Conservation (phyloP, 2,888 invertebrate species). For the Leptopilina drosophilae region DNA sequence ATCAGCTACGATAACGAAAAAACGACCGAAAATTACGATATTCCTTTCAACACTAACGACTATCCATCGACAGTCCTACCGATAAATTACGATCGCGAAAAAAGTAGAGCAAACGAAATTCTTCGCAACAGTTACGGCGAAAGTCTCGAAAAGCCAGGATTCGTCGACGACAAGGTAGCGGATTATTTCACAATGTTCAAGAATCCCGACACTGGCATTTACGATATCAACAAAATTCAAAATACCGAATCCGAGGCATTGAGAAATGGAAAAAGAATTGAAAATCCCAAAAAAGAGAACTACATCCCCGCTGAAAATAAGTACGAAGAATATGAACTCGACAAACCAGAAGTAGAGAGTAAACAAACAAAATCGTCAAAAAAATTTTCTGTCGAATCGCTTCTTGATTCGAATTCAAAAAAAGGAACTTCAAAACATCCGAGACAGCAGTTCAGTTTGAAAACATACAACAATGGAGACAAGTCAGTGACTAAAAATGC, state of each 20-base stretch:
- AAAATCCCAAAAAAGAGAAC: conserved; percentile 49
- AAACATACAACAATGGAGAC: neutral
- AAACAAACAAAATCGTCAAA: no score
- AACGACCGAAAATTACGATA: neutral
- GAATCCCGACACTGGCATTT: conserved; percentile 60
- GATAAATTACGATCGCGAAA: conserved; percentile 52
- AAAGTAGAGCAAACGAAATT: conserved; percentile 52
- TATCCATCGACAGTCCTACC: conserved; percentile 44
- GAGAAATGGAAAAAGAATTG: conserved; percentile 28
- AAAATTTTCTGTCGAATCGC: neutral
- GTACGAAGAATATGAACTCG: conserved; percentile 71
- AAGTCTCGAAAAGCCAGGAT: conserved; percentile 65
- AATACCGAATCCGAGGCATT: conserved; percentile 1
- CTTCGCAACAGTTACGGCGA: conserved; percentile 73
- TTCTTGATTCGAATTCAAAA: neutral
- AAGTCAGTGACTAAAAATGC: neutral
- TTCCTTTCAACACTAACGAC: neutral
- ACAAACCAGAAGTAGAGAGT: neutral
- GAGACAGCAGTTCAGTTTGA: neutral
- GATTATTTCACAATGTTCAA: conserved; percentile 66
- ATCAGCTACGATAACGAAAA: neutral
- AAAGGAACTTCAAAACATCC: neutral
- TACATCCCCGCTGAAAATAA: conserved; percentile 57
- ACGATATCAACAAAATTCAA: conserved; percentile 49
- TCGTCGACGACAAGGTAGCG: conserved; percentile 67